Conservation (phyloP, 2,113 vertebrate genomes). For the Anolis sagrei region DNA sequence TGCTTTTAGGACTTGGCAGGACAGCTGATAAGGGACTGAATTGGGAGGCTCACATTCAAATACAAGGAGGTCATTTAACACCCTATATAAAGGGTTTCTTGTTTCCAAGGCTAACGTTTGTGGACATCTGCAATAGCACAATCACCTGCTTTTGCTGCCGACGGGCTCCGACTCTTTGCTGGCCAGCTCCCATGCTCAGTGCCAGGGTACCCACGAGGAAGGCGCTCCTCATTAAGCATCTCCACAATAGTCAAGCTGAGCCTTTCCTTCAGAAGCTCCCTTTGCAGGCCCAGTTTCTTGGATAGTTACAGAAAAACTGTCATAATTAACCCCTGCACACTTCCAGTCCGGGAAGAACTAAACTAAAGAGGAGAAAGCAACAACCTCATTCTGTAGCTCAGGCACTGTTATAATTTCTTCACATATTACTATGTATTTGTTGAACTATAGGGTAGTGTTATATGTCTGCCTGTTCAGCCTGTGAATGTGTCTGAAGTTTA, state of each 20-base stretch:
- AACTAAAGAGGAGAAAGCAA: neutral
- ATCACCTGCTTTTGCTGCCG: conserved; percentile 39
- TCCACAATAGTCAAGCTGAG: neutral
- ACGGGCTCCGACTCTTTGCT: conserved; percentile 3
- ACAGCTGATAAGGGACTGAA: conserved; percentile 36
- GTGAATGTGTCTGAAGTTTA: too few species aligned
- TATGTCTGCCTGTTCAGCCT: too few species aligned
- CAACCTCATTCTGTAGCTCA: neutral
- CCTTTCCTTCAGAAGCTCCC: neutral
- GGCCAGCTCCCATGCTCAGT: neutral
- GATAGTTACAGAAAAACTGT: neutral
- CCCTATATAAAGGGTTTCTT: conserved; percentile 37
- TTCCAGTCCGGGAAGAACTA: neutral
- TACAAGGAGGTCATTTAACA: conserved; percentile 39
- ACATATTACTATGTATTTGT: neutral
- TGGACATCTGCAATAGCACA: conserved; percentile 43
- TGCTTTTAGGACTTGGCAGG: conserved; percentile 8
- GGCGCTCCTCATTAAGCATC: neutral
- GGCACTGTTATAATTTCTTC: neutral
- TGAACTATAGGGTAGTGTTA: too few species aligned
- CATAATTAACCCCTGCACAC: neutral
- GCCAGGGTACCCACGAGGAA: neutral
- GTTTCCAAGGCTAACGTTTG: conserved; percentile 32
- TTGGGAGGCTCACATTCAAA: conserved; percentile 43
- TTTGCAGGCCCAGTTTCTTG: neutral